These are phyloP conservation scores for Heliocidaris tuberculata DNA, from an alignment of 35 echinoderm and acorn worm species.

Conservation along the genomic window DNA sequence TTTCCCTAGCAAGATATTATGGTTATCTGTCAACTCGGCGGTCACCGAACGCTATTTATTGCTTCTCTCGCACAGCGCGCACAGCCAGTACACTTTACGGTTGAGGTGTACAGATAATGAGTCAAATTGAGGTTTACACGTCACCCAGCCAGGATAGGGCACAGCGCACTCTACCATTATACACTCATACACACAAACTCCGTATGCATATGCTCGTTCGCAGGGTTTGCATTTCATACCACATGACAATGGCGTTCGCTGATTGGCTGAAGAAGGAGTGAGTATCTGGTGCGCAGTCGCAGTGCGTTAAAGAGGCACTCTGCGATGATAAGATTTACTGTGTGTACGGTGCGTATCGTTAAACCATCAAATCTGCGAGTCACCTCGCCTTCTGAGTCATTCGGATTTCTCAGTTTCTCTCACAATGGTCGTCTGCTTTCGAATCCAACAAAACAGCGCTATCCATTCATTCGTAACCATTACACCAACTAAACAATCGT, in stretches of 20 bases:
- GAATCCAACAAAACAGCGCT: background rate
- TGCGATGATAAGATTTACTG: background rate
- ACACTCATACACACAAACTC: background rate
- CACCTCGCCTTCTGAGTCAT: background rate
- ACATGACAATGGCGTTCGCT: background rate
- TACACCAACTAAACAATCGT: background rate
- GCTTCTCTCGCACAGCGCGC: background rate
- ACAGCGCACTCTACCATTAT: background rate
- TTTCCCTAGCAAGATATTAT: background rate
- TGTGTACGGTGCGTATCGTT: background rate
- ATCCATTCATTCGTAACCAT: background rate
- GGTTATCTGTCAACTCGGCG: background rate
- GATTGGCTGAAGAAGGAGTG: background rate
- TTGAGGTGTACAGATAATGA: background rate
- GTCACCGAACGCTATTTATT: constrained; percentile 49
- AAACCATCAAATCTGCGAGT: background rate
- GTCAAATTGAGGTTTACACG: constrained; percentile 27
- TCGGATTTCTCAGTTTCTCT: background rate
- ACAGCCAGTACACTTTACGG: background rate
- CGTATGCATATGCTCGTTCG: background rate
- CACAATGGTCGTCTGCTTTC: background rate
- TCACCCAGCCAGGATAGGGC: constrained; percentile 2
- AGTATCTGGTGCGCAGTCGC: background rate
- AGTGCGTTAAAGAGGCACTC: background rate
- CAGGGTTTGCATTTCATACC: background rate